Percentiles rank a stretch among this genome's conserved stretches.
phyloP scores from a whole-genome alignment of 2,797 vertebrate species.

The Pristis pectinata region DNA sequence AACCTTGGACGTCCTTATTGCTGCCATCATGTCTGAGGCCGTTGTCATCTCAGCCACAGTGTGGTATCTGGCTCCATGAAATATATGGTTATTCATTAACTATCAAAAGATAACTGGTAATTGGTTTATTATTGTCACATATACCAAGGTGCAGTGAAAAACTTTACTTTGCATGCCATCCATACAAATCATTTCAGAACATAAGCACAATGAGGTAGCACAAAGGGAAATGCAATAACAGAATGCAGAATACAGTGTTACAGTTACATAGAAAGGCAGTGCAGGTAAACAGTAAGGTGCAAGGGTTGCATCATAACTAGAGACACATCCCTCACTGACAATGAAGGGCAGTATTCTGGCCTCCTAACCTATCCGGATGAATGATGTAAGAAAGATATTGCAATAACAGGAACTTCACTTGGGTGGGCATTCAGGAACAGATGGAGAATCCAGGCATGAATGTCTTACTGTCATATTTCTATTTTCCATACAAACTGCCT shows the following conservation, averaged over 20 bases:
- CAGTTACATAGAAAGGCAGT: background rate
- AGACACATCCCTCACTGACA: background rate
- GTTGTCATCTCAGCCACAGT: background rate
- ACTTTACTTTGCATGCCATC: no score
- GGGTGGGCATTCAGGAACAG: background rate
- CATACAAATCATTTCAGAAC: no score
- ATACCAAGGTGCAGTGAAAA: no score
- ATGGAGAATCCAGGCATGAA: background rate
- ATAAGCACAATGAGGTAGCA: no score
- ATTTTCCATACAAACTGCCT: background rate
- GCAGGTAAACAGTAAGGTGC: no score
- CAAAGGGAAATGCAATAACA: no score
- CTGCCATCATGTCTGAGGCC: background rate
- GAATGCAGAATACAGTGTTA: no score
- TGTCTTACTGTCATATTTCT: background rate
- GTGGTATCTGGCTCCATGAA: background rate
- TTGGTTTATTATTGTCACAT: no score
- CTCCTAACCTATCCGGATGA: background rate
- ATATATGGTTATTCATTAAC: background rate
- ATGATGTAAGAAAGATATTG: background rate
- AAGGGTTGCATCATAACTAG: background rate
- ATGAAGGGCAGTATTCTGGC: background rate
- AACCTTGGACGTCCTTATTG: background rate
- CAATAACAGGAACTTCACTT: background rate
- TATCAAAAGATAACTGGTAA: background rate